These are phyloP conservation scores for Himalopsyche phryganea DNA, from an alignment of 1,140 invertebrate genomes.

Conservation along the genomic window DNA sequence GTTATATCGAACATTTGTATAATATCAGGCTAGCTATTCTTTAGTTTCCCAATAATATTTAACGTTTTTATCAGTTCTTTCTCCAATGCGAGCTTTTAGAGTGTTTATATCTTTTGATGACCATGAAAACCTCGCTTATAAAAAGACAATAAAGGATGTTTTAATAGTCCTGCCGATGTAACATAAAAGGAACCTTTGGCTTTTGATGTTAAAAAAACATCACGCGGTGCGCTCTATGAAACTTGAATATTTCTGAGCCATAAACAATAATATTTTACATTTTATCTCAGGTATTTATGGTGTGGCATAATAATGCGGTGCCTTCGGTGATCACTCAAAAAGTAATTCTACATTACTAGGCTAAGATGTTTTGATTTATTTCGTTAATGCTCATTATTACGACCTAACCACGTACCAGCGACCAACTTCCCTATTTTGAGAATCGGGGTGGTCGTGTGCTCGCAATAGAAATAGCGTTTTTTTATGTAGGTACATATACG, in stretches of 20 bases:
- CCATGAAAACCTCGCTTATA: constrained; percentile 12
- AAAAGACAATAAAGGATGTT: constrained; percentile 17
- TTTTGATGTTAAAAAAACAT: not conserved
- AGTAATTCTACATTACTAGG: not conserved
- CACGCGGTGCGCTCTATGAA: no score
- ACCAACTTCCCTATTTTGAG: no score
- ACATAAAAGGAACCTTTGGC: constrained; percentile 7
- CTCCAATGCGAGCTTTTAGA: not conserved
- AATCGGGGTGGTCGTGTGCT: constrained; percentile 1
- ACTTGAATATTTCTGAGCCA: not conserved
- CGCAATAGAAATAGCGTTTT: constrained; percentile 2
- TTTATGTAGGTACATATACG: constrained; percentile 1
- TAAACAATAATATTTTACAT: not conserved
- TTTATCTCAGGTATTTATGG: not conserved
- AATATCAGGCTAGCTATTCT: no score
- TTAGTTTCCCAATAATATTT: no score
- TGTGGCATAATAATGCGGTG: not conserved
- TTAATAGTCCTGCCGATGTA: constrained; percentile 10
- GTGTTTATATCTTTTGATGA: constrained; percentile 8
- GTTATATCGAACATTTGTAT: no score
- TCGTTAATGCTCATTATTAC: not conserved
- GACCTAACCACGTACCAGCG: no score
- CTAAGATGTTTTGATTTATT: constrained; percentile 1
- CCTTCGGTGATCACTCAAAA: not conserved
- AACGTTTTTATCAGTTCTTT: no score